These are phyloP conservation scores for Stylophora pistillata DNA, from an alignment of 64 coral and sea anemone genomes.

Conservation along the genomic window DNA sequence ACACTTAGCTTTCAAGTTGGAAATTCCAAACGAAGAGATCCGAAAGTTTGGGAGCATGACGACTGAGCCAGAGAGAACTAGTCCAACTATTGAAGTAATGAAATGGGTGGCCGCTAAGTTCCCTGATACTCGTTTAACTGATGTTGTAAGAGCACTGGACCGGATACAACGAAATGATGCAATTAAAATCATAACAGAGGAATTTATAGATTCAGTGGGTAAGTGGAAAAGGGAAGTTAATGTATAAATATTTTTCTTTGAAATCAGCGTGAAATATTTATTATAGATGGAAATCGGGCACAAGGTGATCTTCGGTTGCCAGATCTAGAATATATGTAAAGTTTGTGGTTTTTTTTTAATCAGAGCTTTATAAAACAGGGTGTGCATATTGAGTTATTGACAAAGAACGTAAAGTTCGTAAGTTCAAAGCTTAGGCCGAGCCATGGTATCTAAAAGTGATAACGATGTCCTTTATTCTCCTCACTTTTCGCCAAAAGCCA, in stretches of 20 bases:
- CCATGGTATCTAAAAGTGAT: too few relatives aligned
- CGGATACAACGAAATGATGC: conserved; percentile 2
- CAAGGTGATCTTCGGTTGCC: too few relatives aligned
- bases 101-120: background rate
- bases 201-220: background rate
- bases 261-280: too few relatives aligned
- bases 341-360: too few relatives aligned
- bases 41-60: background rate
- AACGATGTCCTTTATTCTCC: too few relatives aligned
- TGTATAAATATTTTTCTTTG: background rate
- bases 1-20: background rate
- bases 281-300: too few relatives aligned
- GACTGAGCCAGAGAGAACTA: background rate
- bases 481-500: too few relatives aligned
- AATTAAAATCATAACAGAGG: conserved; percentile 6
- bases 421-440: too few relatives aligned
- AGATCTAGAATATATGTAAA: too few relatives aligned
- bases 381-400: too few relatives aligned
- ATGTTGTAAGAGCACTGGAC: conserved; percentile 3
- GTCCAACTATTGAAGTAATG: conserved; percentile 1
- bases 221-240: background rate
- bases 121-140: background rate
- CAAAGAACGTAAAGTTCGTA: too few relatives aligned
- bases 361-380: too few relatives aligned
- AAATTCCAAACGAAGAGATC: background rate